Evolutionary conservation across 2,113 vertebrate genomes (phyloP), one percentile per base, ranked within the genome.

Genomic region (Corythoichthys haematopterus): DNA sequence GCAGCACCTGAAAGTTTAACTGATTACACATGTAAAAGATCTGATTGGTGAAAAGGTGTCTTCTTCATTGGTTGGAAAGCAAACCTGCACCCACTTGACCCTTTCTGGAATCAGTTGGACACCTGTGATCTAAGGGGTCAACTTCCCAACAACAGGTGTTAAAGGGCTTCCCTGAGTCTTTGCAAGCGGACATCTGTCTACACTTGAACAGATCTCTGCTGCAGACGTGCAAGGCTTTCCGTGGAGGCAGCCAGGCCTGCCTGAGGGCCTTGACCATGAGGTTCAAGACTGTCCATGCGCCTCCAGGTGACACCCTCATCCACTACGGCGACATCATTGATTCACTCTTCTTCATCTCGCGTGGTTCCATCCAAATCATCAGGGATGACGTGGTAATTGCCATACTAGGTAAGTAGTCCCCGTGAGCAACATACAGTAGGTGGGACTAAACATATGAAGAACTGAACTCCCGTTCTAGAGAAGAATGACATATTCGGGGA

Each of bases 401-500:
- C 70, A 93, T 98, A 74, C 79, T 99, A 85, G 95, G 97, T 98
- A 77, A 81, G 67, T 37, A 33, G 51, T 20, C 2, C 2, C 28
- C 12, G 2, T 14, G 3, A 2, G 12, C 10, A 35, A 6, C 33
- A 20, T n/a, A 2, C 7, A 2, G 50, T 20, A 43, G 6, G 13
- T 50, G 2, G 47, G 13, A 15, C 47, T 50, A 50, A 50, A 50
- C 14, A 50, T 14, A 4, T 2, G 47, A 14, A 50, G 47, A 4
- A 12, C 47, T 13, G 47, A 20, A 1, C 20, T 15, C 1, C n/a
- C 79, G 33, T 68, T 79, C 46, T 87, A 98, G 97, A 94, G 45
- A 98, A 95, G 85, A 97, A 98, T 0, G 94, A 98, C 85, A 94
- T 95, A 45, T 97, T 98, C 70, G 97, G 97, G 3, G 97, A 99